A percentile compares a stretch with the other conserved stretches of the same genome.
Conservation (phyloP, 2,797 vertebrate genomes). For the Arremon aurantiirostris region DNA sequence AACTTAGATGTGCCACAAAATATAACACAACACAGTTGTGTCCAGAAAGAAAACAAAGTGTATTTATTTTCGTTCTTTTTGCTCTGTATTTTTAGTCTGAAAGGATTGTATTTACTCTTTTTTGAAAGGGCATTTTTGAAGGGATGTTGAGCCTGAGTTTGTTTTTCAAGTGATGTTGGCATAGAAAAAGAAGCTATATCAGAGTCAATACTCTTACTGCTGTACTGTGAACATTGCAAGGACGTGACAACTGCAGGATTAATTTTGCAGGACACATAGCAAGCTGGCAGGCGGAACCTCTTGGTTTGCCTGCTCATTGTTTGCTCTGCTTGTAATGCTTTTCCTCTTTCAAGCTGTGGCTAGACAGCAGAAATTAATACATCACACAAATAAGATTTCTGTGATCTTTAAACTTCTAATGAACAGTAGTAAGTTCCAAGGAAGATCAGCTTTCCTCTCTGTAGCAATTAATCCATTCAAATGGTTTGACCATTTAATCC, state of each 20-base stretch:
- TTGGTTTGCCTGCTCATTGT: background rate
- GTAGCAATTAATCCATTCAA: background rate
- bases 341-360: background rate
- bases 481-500: background rate
- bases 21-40: background rate
- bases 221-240: background rate
- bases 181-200: background rate
- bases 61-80: background rate
- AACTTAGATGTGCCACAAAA: background rate
- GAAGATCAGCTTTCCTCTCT: background rate
- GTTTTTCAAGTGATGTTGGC: background rate
- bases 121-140: background rate
- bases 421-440: background rate
- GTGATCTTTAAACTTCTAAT: background rate
- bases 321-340: background rate
- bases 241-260: background rate
- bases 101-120: background rate
- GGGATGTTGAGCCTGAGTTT: background rate
- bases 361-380: background rate
- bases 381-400: background rate
- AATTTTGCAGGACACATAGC: background rate
- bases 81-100: background rate
- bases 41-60: background rate
- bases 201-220: background rate
- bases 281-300: background rate